Evolutionary conservation across 2,797 vertebrate genomes (phyloP).

Genomic region (Halcyon badia): DNA sequence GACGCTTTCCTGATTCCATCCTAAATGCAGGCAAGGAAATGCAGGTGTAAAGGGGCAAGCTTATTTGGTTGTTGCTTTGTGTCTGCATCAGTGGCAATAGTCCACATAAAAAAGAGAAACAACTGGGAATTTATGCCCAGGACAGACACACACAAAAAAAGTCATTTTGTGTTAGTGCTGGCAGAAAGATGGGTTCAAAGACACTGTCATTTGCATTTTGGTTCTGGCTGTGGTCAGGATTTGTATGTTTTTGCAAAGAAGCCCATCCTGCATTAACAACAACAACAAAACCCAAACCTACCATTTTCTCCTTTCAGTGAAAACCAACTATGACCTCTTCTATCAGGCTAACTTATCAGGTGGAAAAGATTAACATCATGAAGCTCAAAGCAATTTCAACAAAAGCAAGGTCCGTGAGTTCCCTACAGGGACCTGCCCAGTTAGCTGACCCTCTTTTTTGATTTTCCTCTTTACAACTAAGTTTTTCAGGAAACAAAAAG

Average conservation of each 20-base stretch:
- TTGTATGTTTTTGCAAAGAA: not conserved
- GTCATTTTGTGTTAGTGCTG: not conserved
- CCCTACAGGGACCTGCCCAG: not conserved
- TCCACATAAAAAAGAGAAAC: not conserved
- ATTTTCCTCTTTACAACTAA: constrained; percentile 1
- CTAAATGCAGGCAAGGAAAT: not conserved
- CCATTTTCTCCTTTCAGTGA: not conserved
- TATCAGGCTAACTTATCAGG: not conserved
- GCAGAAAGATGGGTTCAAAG: not conserved
- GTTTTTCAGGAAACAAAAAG: constrained; percentile 21
- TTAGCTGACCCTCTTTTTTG: constrained; percentile 5
- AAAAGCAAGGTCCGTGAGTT: not conserved
- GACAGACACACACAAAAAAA: not conserved
- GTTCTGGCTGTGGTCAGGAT: not conserved
- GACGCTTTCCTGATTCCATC: not conserved
- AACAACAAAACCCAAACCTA: not conserved
- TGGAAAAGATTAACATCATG: constrained; percentile 14
- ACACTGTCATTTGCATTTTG: not conserved
- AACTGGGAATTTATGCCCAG: not conserved
- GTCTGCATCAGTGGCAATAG: not conserved
- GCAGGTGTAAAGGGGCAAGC: not conserved
- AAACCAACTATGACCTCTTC: not conserved
- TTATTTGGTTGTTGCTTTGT: not conserved
- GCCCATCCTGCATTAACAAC: not conserved
- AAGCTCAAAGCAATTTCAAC: constrained; percentile 1